These are phyloP conservation scores for Nomada fucata DNA, from an alignment of 2,888 invertebrate species.

Conservation along the genomic window DNA sequence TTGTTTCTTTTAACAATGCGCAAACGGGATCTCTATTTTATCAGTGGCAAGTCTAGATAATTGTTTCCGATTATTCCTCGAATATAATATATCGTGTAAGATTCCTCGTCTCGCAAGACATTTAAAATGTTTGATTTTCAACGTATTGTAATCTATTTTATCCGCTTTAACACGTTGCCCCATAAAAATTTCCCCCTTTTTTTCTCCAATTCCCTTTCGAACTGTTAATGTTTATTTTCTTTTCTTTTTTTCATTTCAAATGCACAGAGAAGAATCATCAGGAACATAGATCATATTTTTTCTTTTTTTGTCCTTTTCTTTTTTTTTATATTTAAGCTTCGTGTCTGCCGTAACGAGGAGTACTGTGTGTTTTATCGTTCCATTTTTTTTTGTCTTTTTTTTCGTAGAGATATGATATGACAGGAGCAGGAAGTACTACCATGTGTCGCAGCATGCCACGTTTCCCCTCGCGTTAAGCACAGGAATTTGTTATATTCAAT, in stretches of 20 bases:
- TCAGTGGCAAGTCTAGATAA: conserved; percentile 68
- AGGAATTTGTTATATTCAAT: conserved; percentile 19
- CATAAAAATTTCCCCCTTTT: conserved; percentile 43
- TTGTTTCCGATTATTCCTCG: conserved; percentile 59
- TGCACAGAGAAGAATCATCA: conserved; percentile 71
- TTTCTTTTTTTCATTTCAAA: conserved; percentile 50
- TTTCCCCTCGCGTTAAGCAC: conserved; percentile 49
- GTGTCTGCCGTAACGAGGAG: conserved; percentile 69
- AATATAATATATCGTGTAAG: conserved; percentile 63
- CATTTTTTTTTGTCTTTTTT: conserved; percentile 37
- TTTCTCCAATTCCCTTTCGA: conserved; percentile 26
- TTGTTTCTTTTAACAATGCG: conserved; percentile 77
- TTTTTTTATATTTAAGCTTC: conserved; percentile 63
- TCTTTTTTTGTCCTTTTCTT: not conserved
- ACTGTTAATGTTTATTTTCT: conserved; percentile 57
- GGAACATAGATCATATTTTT: conserved; percentile 72
- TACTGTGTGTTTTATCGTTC: conserved; percentile 38
- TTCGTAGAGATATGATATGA: conserved; percentile 73
- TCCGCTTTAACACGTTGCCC: conserved; percentile 57
- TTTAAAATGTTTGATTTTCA: conserved; percentile 78
- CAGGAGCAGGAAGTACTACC: conserved; percentile 74
- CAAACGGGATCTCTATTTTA: conserved; percentile 74
- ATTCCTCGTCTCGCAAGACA: conserved; percentile 61
- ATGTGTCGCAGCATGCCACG: conserved; percentile 74
- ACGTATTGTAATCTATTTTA: conserved; percentile 69